Evolutionary conservation across 2,888 invertebrate genomes (phyloP).

Genomic region (Limnephilus marmoratus): DNA sequence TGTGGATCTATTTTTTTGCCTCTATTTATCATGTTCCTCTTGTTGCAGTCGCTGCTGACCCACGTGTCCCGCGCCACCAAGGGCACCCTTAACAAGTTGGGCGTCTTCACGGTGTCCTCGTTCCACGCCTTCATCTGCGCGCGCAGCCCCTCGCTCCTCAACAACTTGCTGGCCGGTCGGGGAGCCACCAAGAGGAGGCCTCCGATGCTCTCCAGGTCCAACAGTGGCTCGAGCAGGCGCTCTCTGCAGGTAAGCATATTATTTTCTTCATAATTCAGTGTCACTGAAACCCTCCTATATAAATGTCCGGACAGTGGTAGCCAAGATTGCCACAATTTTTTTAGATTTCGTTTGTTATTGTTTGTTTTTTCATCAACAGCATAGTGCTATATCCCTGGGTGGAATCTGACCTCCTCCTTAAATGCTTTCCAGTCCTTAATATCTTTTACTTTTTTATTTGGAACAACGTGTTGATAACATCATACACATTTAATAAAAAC

Average conservation of each 20-base stretch:
- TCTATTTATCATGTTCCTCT: conserved; percentile 55
- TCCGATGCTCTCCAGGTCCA: conserved; percentile 92
- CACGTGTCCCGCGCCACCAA: conserved; percentile 97
- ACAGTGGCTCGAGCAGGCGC: conserved; percentile 91
- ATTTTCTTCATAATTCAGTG: neutral
- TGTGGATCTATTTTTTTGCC: neutral
- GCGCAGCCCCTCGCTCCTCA: conserved; percentile 93
- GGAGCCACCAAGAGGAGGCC: conserved; percentile 94
- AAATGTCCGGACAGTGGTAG: too few species aligned
- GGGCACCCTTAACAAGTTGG: conserved; percentile 94
- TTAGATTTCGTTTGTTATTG: neutral
- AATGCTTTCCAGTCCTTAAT: neutral
- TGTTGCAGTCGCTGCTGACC: conserved; percentile 92
- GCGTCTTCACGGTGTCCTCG: conserved; percentile 98
- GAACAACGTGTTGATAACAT: too few species aligned
- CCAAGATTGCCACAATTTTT: neutral
- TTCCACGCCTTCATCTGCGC: conserved; percentile 99
- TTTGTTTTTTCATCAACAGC: neutral
- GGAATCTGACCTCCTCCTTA: neutral
- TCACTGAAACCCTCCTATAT: neutral
- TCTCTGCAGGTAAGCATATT: conserved; percentile 84
- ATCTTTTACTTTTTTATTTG: too few species aligned
- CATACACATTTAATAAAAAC: too few species aligned
- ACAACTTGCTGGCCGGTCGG: conserved; percentile 92
- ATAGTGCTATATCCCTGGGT: neutral